Evolutionary conservation across 2,888 invertebrate species (phyloP).

Genomic region (Salpingus planirostris): DNA sequence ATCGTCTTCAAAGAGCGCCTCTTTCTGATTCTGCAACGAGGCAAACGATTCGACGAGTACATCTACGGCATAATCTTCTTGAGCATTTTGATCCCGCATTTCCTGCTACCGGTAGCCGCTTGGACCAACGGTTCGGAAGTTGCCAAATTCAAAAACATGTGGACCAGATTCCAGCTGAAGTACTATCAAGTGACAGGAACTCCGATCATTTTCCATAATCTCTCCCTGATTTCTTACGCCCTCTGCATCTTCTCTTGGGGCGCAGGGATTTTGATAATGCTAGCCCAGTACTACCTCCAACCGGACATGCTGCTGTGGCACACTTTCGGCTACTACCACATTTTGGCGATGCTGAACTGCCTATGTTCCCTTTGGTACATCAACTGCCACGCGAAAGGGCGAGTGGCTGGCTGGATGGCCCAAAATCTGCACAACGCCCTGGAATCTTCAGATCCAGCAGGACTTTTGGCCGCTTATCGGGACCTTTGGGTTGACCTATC

Average conservation of each 20-base stretch:
- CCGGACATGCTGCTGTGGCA: constrained; percentile 66
- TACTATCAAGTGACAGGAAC: constrained; percentile 54
- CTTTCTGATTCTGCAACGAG: constrained; percentile 36
- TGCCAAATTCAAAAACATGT: constrained; percentile 70
- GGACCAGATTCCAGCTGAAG: constrained; percentile 60
- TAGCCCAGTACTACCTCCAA: constrained; percentile 62
- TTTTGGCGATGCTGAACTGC: constrained; percentile 65
- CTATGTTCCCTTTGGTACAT: constrained; percentile 60
- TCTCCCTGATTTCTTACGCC: constrained; percentile 54
- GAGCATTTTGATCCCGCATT: constrained; percentile 62
- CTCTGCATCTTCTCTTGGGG: constrained; percentile 60
- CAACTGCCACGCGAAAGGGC: constrained; percentile 39
- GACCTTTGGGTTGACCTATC: constrained; percentile 55
- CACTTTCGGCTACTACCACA: constrained; percentile 63
- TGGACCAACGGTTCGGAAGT: constrained; percentile 65
- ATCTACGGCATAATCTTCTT: constrained; percentile 68
- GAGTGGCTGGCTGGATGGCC: constrained; percentile 52
- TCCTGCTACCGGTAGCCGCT: constrained; percentile 57
- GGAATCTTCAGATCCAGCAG: constrained; percentile 54
- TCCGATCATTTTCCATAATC: constrained; percentile 56
- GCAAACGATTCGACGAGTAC: constrained; percentile 64
- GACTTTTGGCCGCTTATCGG: constrained; percentile 57
- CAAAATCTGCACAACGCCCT: constrained; percentile 54
- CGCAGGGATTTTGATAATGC: constrained; percentile 54
- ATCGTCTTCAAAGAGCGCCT: constrained; percentile 38